phyloP scores from a whole-genome alignment of 2,888 invertebrate species.

The Parapristionchus giblindavisi region DNA sequence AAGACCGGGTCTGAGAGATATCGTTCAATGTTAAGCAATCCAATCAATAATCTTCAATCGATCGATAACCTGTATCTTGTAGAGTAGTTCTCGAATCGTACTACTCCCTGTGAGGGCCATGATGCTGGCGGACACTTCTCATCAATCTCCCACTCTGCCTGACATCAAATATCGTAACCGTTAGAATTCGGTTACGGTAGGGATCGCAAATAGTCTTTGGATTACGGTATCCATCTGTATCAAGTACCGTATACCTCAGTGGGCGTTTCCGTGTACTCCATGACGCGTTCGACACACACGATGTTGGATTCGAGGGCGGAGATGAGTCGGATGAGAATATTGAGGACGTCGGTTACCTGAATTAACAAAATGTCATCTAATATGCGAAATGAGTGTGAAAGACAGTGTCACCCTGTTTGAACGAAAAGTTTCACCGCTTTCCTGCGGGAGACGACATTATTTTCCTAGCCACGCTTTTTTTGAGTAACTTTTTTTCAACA shows the following conservation, averaged over 20 bases:
- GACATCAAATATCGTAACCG: neutral
- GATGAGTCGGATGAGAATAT: constrained; percentile 63
- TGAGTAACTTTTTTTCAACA: no score
- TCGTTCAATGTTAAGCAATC: neutral
- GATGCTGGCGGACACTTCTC: constrained; percentile 39
- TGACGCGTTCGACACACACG: constrained; percentile 81
- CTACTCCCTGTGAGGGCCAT: constrained; percentile 52
- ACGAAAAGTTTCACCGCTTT: neutral
- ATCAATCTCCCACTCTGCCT: constrained; percentile 58
- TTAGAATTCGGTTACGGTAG: no score
- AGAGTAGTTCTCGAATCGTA: constrained; percentile 50
- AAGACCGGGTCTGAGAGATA: constrained; percentile 47
- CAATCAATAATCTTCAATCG: neutral
- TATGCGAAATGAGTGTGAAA: no score
- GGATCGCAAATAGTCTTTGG: no score
- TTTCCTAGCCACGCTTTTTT: no score
- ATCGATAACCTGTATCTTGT: constrained; percentile 40
- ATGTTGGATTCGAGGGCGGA: constrained; percentile 88
- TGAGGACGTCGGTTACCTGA: constrained; percentile 66
- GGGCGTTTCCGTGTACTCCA: constrained; percentile 83
- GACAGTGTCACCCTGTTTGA: no score
- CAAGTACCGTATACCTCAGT: constrained; percentile 72
- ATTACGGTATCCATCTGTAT: no score
- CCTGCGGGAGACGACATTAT: neutral
- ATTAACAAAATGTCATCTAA: no score